Percentiles rank a stretch among this genome's conserved stretches.
phyloP scores from a whole-genome alignment of 2,888 invertebrate species.

The Neoaliturus tenellus region DNA sequence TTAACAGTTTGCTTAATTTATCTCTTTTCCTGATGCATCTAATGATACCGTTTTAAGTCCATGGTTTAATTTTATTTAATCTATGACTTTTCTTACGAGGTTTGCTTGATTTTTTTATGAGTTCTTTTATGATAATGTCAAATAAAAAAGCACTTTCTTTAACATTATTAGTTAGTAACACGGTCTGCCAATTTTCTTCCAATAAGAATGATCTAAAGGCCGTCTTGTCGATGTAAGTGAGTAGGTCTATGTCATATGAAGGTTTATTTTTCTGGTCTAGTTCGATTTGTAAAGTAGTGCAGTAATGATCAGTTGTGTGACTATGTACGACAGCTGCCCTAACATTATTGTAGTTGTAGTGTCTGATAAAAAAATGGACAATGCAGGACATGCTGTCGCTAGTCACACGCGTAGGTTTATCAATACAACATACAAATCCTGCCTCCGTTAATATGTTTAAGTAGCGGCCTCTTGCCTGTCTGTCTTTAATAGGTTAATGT shows the following conservation, averaged over 20 bases:
- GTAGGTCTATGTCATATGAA: neutral
- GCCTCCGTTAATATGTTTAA: neutral
- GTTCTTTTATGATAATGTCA: neutral
- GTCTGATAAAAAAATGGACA: neutral
- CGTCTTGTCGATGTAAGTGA: neutral
- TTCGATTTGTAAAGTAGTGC: neutral
- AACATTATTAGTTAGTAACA: neutral
- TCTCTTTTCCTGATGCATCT: neutral
- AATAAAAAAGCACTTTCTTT: neutral
- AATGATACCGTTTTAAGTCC: neutral
- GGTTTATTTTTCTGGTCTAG: neutral
- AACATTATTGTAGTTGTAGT: neutral
- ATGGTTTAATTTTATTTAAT: neutral
- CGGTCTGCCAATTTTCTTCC: neutral
- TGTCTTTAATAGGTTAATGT: neutral
- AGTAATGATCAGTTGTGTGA: slow-evolving; percentile 10
- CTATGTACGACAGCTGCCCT: slow-evolving; percentile 5
- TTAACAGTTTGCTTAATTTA: neutral
- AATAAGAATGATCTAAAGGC: neutral
- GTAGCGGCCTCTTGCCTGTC: neutral
- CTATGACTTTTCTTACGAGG: neutral
- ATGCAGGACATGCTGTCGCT: neutral
- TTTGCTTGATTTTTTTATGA: neutral
- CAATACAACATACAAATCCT: neutral
- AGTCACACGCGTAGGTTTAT: neutral